Evolutionary conservation across 2,888 invertebrate genomes (phyloP).

Genomic region (Drosophila algonquin): DNA sequence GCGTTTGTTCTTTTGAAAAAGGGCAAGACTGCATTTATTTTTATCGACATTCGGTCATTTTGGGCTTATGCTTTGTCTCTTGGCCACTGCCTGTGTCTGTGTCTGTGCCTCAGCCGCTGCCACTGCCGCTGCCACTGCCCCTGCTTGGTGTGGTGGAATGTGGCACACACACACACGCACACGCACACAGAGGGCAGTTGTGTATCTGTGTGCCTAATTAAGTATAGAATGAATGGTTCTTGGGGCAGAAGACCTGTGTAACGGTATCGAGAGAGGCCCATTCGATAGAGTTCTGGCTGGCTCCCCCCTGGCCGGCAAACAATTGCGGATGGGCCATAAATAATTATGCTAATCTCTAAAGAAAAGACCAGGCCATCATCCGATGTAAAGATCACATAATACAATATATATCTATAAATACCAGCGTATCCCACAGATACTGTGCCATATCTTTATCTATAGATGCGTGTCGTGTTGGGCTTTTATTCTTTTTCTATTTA

Average conservation of each 20-base stretch:
- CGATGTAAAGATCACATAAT: constrained; percentile 54
- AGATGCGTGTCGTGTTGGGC: constrained; percentile 13
- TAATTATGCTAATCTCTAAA: constrained; percentile 41
- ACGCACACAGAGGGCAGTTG: constrained; percentile 8
- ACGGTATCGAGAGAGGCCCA: constrained; percentile 43
- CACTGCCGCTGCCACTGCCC: neutral
- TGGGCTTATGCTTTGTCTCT: constrained; percentile 63
- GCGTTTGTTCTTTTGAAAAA: constrained; percentile 45
- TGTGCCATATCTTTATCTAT: constrained; percentile 1
- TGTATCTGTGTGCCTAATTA: constrained; percentile 54
- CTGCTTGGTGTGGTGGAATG: neutral
- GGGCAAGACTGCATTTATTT: constrained; percentile 55
- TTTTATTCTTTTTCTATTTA: constrained; percentile 42
- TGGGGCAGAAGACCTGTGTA: constrained; percentile 42
- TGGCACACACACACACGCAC: neutral
- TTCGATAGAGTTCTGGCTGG: constrained; percentile 20
- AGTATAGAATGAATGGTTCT: constrained; percentile 46
- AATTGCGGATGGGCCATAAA: constrained; percentile 40
- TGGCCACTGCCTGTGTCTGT: constrained; percentile 21
- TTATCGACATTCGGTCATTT: constrained; percentile 49
- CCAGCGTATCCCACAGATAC: neutral
- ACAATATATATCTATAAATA: constrained; percentile 40
- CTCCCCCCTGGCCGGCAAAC: constrained; percentile 9
- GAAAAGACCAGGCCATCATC: constrained; percentile 25
- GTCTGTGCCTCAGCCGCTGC: neutral